Evolutionary conservation across 1,140 invertebrate species (phyloP), one percentile per base, ranked within the genome.

Genomic region (Heliconius hewitsoni): DNA sequence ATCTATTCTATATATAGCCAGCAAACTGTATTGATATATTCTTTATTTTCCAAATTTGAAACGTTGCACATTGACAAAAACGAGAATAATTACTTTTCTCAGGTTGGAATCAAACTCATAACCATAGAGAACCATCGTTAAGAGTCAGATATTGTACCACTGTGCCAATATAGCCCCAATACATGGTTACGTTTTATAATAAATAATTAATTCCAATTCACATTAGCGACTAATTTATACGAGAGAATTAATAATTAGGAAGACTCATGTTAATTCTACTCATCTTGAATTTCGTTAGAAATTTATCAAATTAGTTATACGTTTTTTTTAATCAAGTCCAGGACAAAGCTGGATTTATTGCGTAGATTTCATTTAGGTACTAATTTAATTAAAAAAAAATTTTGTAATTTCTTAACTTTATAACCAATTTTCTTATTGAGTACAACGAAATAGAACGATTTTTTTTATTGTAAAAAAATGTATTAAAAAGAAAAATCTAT

Each of bases 321-420:
- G 6, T 74, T 78, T 74, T 55, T 30, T 50, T 78, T 70, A 50
- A 70, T 73, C 39, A 39, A 73, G 55, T 46, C 55, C 34, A n/a
- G 30, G 52, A 78, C 55, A 37, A 66, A 50, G 30, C 8, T n/a
- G 46, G 34, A 71, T 75, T 34, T 75, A 73, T 71, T 76, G 42
- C 52, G 37, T 57, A 76, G 8, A 75, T 76, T 79, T 60, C 39
- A 76, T 79, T 79, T 79, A 23, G 23, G 23, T 23, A 71, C 16
- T 27, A 71, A 75, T 72, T 71, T 72, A 46, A 57, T 34, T 79
- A 34, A n/a, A 57, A 1, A 19, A 76, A 66, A 79, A 73, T 37
- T 73, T 60, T 27, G 60, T 19, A 8, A 77, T 71, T 34, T 23
- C 46, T 79, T 55, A 60, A 73, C 27, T 50, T 66, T 66, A 30